A percentile compares a stretch with the other conserved stretches of the same genome.
Conservation (phyloP, 2,113 vertebrate species). For the Mola mola region DNA sequence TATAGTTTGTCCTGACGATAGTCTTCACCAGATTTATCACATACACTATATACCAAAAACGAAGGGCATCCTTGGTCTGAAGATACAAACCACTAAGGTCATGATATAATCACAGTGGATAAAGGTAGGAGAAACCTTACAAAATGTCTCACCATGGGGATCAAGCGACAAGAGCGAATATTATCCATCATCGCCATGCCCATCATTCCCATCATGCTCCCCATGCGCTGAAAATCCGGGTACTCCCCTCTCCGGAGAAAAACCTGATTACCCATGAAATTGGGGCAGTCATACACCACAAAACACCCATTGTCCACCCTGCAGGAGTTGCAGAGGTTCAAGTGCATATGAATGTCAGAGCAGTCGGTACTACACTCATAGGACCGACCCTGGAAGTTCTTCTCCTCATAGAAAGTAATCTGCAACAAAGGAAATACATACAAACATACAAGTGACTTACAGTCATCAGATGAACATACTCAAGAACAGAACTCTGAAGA, state of each 20-base stretch:
- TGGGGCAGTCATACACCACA: conserved; percentile 66
- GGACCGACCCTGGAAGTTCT: conserved; percentile 75
- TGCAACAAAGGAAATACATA: too few relatives aligned
- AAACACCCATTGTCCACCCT: conserved; percentile 73
- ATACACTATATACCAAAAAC: too few relatives aligned
- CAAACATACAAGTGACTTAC: too few relatives aligned
- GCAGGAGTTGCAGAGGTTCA: conserved; percentile 74
- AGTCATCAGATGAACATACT: neutral
- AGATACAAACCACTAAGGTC: too few relatives aligned
- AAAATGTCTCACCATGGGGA: conserved; percentile 65
- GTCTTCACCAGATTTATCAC: too few relatives aligned
- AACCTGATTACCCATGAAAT: conserved; percentile 70
- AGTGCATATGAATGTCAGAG: conserved; percentile 66
- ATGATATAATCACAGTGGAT: too few relatives aligned
- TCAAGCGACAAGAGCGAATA: conserved; percentile 70
- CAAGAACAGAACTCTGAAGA: neutral
- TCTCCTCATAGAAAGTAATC: conserved; percentile 79
- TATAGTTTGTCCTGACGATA: too few relatives aligned
- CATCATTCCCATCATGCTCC: conserved; percentile 51
- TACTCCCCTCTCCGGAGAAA: conserved; percentile 74
- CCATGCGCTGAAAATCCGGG: conserved; percentile 60
- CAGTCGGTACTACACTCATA: conserved; percentile 72
- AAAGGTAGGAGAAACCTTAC: neutral
- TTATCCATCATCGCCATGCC: conserved; percentile 57
- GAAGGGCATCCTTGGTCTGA: too few relatives aligned